phyloP scores from a whole-genome alignment of 2,113 vertebrate genomes.

The Colossoma macropomum region DNA sequence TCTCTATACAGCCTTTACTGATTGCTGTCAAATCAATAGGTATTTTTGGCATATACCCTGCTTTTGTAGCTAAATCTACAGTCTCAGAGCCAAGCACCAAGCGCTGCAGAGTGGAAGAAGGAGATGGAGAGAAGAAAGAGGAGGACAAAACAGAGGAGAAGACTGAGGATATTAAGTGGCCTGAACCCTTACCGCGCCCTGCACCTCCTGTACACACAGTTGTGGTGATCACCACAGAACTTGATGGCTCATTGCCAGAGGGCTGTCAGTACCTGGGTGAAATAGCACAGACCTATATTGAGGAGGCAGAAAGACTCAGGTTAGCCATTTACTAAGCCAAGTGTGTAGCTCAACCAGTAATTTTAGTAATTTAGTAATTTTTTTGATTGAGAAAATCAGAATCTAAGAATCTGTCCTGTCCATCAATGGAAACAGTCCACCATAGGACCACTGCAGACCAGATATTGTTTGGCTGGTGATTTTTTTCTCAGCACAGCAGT shows the following conservation, averaged over 20 bases:
- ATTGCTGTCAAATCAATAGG: not conserved
- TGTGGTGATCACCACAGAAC: slow-evolving; percentile 54
- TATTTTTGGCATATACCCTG: not conserved
- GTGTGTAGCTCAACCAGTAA: too few relatives aligned
- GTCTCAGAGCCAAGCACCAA: slow-evolving; percentile 66
- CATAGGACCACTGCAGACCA: too few relatives aligned
- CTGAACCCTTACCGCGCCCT: slow-evolving; percentile 69
- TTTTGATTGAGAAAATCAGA: too few relatives aligned
- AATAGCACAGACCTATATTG: not conserved
- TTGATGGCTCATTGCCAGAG: slow-evolving; percentile 56
- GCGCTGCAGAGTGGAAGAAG: slow-evolving; percentile 47
- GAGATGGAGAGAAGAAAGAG: slow-evolving; percentile 1
- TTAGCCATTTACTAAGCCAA: slow-evolving; percentile 19
- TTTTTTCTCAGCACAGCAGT: too few relatives aligned
- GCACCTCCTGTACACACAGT: slow-evolving; percentile 72
- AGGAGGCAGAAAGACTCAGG: slow-evolving; percentile 58
- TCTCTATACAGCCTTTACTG: not conserved
- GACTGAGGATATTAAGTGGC: slow-evolving; percentile 62
- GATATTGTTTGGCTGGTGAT: too few relatives aligned
- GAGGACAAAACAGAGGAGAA: slow-evolving; percentile 27
- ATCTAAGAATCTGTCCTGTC: too few relatives aligned
- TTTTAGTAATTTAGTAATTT: too few relatives aligned
- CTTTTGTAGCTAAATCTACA: slow-evolving; percentile 33
- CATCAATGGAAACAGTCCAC: too few relatives aligned
- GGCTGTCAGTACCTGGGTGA: slow-evolving; percentile 64